Conservation (phyloP, 2,797 vertebrate species). For the Carduelis carduelis region DNA sequence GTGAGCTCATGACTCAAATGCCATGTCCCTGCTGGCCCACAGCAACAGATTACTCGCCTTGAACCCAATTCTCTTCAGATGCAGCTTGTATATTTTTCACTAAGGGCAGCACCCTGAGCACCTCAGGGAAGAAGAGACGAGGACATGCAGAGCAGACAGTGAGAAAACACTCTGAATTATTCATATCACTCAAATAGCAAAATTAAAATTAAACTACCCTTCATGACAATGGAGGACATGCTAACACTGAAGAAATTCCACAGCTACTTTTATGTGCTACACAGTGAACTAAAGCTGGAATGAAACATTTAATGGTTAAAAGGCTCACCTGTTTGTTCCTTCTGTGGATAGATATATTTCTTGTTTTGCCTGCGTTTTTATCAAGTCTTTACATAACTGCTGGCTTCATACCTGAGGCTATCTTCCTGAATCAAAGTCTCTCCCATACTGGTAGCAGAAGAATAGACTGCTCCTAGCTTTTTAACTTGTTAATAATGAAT, state of each 20-base stretch:
- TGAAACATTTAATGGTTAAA: not conserved
- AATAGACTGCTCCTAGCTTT: constrained; percentile 5
- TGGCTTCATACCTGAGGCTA: not conserved
- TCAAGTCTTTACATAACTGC: constrained; percentile 14
- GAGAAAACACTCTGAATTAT: constrained; percentile 63
- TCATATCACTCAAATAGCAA: constrained; percentile 62
- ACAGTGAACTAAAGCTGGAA: not conserved
- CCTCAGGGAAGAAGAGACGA: constrained; percentile 11
- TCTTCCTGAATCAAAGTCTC: not conserved
- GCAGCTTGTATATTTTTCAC: not conserved
- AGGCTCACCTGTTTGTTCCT: not conserved
- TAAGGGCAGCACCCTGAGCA: not conserved
- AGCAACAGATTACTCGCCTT: not conserved
- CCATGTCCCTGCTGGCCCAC: not conserved
- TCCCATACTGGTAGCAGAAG: not conserved
- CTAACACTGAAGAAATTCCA: constrained; percentile 21
- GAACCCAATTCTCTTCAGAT: not conserved
- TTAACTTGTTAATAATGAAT: constrained; percentile 28
- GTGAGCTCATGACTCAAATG: not conserved
- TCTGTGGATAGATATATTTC: not conserved
- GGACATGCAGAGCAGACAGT: constrained; percentile 30
- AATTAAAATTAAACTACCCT: constrained; percentile 59
- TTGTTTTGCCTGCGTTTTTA: constrained; percentile 9
- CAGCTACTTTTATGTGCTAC: not conserved
- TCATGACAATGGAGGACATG: constrained; percentile 13